Percentiles rank a stretch among this genome's conserved stretches.
Conservation (phyloP, 2,797 vertebrate genomes). For the Odontamblyopus rebecca region DNA sequence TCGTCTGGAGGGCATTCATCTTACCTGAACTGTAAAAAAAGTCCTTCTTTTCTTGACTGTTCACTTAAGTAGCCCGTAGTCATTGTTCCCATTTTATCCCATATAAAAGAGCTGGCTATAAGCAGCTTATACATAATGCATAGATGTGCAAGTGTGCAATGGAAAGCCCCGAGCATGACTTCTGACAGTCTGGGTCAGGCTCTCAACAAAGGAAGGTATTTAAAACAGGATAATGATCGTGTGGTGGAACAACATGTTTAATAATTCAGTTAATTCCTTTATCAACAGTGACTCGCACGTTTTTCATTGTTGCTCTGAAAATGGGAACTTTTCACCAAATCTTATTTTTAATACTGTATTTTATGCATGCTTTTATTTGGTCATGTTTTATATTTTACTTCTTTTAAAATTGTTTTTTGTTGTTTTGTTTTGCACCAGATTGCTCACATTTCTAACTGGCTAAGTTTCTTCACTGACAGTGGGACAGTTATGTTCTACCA, state of each 20-base stretch:
- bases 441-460: too few species aligned
- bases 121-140: conserved; percentile 2
- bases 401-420: too few species aligned
- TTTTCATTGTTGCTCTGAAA: conserved; percentile 24
- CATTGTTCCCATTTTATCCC: conserved; percentile 5
- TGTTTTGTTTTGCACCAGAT: too few species aligned
- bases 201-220: conserved; percentile 30
- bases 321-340: conserved; percentile 10
- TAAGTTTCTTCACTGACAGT: too few species aligned
- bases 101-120: neutral
- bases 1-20: conserved; percentile 10
- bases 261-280: conserved; percentile 40
- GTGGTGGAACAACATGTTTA: conserved; percentile 22
- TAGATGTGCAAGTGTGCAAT: neutral
- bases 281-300: neutral
- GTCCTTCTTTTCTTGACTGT: neutral
- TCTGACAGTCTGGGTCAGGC: conserved; percentile 23
- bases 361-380: too few species aligned
- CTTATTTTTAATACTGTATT: neutral
- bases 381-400: too few species aligned
- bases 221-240: conserved; percentile 32
- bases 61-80: neutral
- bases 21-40: conserved; percentile 1
- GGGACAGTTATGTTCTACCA: too few species aligned
- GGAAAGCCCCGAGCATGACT: conserved; percentile 8